phyloP scores from a whole-genome alignment of 2,797 vertebrate genomes.

The Crenuchus spilurus region DNA sequence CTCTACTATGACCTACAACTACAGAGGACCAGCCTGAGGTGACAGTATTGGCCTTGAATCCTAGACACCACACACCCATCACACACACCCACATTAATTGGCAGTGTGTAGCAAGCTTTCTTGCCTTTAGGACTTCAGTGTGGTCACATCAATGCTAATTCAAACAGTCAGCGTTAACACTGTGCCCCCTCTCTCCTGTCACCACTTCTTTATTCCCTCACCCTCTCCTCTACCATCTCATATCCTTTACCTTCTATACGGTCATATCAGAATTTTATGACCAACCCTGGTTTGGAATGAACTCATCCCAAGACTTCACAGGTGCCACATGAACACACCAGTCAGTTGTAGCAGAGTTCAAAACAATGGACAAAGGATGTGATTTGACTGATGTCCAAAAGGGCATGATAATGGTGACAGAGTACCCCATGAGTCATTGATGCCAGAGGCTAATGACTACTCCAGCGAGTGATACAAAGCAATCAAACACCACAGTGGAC shows the following conservation, averaged over 20 bases:
- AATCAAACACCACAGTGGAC: too few relatives aligned
- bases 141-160: constrained; percentile 38
- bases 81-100: constrained; percentile 8
- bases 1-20: constrained; percentile 45
- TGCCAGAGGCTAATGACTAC: too few relatives aligned
- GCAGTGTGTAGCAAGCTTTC: background rate
- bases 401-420: too few relatives aligned
- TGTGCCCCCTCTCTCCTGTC: constrained; percentile 28
- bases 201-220: background rate
- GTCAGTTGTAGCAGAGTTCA: too few relatives aligned
- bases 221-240: constrained; percentile 1
- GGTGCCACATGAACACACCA: too few relatives aligned
- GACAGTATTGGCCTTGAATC: constrained; percentile 6
- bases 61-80: background rate
- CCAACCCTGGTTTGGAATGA: too few relatives aligned
- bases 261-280: too few relatives aligned
- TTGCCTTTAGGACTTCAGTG: constrained; percentile 13
- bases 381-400: too few relatives aligned
- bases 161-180: constrained; percentile 30
- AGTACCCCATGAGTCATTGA: too few relatives aligned
- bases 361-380: too few relatives aligned
- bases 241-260: background rate
- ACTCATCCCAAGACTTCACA: background rate
- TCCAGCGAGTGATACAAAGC: too few relatives aligned
- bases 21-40: background rate